These are phyloP conservation scores for Andrena chrysosceles DNA, from an alignment of 2,888 invertebrate species.

Conservation along the genomic window DNA sequence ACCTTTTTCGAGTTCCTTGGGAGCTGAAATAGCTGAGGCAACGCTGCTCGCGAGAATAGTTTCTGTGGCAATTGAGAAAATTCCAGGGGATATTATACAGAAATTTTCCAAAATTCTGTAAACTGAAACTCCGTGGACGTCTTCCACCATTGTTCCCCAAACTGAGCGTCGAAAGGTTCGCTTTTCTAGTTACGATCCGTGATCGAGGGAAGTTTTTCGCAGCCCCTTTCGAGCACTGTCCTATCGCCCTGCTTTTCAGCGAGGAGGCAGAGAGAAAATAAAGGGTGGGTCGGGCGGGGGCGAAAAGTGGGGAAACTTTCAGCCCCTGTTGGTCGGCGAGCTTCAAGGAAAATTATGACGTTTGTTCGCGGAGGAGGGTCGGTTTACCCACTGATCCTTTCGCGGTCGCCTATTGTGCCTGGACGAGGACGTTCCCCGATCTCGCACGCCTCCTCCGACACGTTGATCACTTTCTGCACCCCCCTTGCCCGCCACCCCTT, in stretches of 20 bases:
- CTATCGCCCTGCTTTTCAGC: constrained; percentile 48
- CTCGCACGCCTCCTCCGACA: constrained; percentile 43
- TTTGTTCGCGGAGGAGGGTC: constrained; percentile 47
- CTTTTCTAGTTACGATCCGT: not conserved
- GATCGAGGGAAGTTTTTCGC: constrained; percentile 28
- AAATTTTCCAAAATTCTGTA: too few species aligned
- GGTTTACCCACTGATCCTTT: constrained; percentile 63
- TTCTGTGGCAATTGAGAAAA: too few species aligned
- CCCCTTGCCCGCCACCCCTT: constrained; percentile 45
- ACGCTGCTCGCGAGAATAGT: too few species aligned
- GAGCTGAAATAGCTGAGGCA: too few species aligned
- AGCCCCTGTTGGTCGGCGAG: constrained; percentile 53
- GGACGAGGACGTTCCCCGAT: constrained; percentile 58
- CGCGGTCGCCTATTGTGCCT: constrained; percentile 72
- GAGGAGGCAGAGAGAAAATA: not conserved
- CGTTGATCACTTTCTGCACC: constrained; percentile 71
- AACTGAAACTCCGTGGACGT: not conserved
- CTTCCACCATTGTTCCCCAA: not conserved
- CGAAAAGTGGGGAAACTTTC: constrained; percentile 44
- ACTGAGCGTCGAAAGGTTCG: not conserved
- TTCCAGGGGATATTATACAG: too few species aligned
- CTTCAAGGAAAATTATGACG: constrained; percentile 69
- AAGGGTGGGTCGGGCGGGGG: not conserved
- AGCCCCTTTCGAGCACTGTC: not conserved
- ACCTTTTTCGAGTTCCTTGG: too few species aligned